phyloP scores from a whole-genome alignment of 2,888 invertebrate species.

The Entomobrya proxima region DNA sequence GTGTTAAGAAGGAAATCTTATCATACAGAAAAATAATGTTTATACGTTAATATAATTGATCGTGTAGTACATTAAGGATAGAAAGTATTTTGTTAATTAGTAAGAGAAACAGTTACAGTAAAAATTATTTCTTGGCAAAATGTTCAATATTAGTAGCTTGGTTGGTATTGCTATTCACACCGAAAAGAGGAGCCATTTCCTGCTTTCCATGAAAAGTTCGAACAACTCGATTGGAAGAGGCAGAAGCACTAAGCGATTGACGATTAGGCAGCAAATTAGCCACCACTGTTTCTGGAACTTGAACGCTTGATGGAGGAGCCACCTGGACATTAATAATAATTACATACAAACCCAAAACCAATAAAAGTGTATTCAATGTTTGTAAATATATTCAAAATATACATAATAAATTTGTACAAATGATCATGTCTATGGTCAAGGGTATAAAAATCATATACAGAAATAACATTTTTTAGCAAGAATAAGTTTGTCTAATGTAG shows the following conservation, averaged over 20 bases:
- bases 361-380: background rate
- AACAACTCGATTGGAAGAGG: conserved; percentile 69
- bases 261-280: conserved; percentile 75
- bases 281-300: conserved; percentile 75
- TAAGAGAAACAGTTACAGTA: background rate
- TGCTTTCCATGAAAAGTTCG: conserved; percentile 75
- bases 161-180: conserved; percentile 68
- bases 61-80: too few relatives aligned
- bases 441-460: too few relatives aligned
- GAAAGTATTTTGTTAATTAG: background rate
- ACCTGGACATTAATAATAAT: conserved; percentile 71
- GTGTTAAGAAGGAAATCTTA: background rate
- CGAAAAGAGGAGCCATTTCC: conserved; percentile 74
- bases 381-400: too few relatives aligned
- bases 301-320: conserved; percentile 69
- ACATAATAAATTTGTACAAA: too few relatives aligned
- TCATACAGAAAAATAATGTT: background rate
- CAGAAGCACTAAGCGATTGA: conserved; percentile 69
- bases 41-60: background rate
- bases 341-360: conserved; percentile 48
- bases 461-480: too few relatives aligned
- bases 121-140: conserved; percentile 66
- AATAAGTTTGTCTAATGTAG: too few relatives aligned
- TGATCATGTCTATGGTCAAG: too few relatives aligned
- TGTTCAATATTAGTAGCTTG: conserved; percentile 66